Percentiles rank a stretch among this genome's conserved stretches.
Evolutionary conservation across 2,797 vertebrate species (phyloP).

Genomic region (Nasua narica): DNA sequence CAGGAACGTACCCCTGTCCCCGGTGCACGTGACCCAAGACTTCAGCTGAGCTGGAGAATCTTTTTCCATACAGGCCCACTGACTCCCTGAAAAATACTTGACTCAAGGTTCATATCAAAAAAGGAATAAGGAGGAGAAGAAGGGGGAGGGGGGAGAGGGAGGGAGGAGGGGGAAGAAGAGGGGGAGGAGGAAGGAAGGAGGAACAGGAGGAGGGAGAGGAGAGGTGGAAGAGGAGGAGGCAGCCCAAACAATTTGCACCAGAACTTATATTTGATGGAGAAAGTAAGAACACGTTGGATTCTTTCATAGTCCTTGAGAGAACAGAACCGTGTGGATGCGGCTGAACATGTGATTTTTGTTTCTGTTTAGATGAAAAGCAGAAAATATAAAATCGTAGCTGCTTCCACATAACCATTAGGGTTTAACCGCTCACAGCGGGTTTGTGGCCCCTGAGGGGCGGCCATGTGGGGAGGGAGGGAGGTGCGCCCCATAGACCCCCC

Average conservation of each 20-base stretch:
- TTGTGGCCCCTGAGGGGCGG: not conserved
- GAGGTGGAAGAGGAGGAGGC: not conserved
- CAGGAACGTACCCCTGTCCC: not conserved
- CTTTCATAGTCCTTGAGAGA: not conserved
- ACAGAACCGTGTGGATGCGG: not conserved
- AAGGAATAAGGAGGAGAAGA: no score
- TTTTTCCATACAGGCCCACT: not conserved
- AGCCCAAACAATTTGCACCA: not conserved
- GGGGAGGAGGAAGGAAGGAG: not conserved
- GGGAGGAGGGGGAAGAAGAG: not conserved
- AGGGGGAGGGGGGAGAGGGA: rapidly evolving
- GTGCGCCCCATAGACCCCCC: rapidly evolving
- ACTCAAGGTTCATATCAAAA: not conserved
- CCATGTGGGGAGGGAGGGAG: rapidly evolving
- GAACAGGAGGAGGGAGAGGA: not conserved
- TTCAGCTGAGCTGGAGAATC: not conserved
- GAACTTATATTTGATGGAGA: not conserved
- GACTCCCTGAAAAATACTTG: not conserved
- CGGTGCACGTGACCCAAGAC: rapidly evolving
- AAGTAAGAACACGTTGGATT: not conserved
- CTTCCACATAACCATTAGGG: not conserved
- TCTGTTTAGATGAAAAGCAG: not conserved
- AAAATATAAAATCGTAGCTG: not conserved
- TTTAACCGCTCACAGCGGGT: rapidly evolving
- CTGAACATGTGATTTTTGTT: not conserved